Conservation (phyloP, 2,888 invertebrate species). For the Idaea aversata region DNA sequence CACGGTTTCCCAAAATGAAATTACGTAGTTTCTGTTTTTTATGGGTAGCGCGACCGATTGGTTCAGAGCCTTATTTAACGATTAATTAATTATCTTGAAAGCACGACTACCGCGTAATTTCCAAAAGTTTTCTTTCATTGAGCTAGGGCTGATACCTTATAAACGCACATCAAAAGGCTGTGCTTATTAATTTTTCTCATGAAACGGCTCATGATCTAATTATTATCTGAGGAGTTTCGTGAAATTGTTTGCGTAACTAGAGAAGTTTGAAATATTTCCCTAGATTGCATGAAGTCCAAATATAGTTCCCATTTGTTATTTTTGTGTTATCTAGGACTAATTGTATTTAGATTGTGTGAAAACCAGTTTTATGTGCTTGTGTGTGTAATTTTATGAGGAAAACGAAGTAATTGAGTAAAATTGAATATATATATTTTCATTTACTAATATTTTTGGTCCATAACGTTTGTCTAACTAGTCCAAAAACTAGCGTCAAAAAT, state of each 20-base stretch:
- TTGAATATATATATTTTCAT: no score
- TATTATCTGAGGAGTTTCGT: slow-evolving; percentile 48
- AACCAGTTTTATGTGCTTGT: no score
- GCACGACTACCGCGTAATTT: slow-evolving; percentile 40
- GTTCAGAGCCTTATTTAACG: not conserved
- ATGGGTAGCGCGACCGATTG: no score
- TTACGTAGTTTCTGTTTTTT: no score
- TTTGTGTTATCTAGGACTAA: no score
- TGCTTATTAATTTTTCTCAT: slow-evolving; percentile 64
- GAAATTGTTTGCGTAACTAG: slow-evolving; percentile 44
- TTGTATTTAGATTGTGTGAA: no score
- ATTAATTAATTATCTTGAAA: slow-evolving; percentile 19
- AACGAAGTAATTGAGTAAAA: no score
- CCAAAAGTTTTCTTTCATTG: slow-evolving; percentile 34
- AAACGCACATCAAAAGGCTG: slow-evolving; percentile 36
- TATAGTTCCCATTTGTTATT: not conserved
- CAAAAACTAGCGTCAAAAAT: no score
- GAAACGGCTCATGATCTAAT: slow-evolving; percentile 50
- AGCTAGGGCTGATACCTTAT: slow-evolving; percentile 29
- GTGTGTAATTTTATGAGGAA: no score
- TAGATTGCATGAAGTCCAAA: slow-evolving; percentile 9
- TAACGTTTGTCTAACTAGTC: no score
- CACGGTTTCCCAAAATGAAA: no score
- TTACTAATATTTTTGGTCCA: no score
- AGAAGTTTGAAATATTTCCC: slow-evolving; percentile 64